Evolutionary conservation across 1,140 invertebrate genomes (phyloP), one percentile per base, ranked within the genome.

Genomic region (Musca domestica): DNA sequence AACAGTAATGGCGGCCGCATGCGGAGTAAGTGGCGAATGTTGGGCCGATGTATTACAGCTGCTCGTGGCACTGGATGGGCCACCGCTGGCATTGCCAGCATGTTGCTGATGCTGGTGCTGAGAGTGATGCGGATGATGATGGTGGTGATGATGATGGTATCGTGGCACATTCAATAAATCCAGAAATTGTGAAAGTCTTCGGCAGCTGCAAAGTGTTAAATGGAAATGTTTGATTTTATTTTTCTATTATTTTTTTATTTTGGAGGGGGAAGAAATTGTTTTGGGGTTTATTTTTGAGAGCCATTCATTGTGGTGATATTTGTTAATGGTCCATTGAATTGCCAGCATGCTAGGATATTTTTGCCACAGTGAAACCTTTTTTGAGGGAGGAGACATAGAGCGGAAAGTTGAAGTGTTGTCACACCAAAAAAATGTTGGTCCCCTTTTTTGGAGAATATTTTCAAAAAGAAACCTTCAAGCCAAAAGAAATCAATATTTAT

Each of bases 181-280:
- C 56, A 34, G 41, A 41, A 61, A 61, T 61, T 61, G 56, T 19
- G 56, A 61, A 34, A 61, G 22, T 61, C 56, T 30, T 19, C 22
- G 17, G 10, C 27, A 34, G 17, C 27, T 61, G 27, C 12, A 7
- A 23, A 23, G 23, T 23, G 4, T 51, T 19, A 51, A 51, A 51
- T 51, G 17, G 48, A 51, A 51, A 51, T 22, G 19, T 19, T 19
- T 9, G 20, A 19, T 19, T 51, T 51, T 19, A 22, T 51, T 19
- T 49, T 19, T 7, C 34, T 41, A 10, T 41, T 41, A 30, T 9
- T 30, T 30, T 48, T 48, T 15, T 51, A 2, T n/a, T 51, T 49
- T 51, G 48, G 6, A 51, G 47, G 15, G 47, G 17, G 47, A n/a
- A 10, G 47, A 48, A 48, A 48, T 48, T 19, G 12, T 51, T 10